A percentile compares a stretch with the other conserved stretches of the same genome.
Conservation (phyloP, 2,888 invertebrate species). For the Cheilosia impressa region DNA sequence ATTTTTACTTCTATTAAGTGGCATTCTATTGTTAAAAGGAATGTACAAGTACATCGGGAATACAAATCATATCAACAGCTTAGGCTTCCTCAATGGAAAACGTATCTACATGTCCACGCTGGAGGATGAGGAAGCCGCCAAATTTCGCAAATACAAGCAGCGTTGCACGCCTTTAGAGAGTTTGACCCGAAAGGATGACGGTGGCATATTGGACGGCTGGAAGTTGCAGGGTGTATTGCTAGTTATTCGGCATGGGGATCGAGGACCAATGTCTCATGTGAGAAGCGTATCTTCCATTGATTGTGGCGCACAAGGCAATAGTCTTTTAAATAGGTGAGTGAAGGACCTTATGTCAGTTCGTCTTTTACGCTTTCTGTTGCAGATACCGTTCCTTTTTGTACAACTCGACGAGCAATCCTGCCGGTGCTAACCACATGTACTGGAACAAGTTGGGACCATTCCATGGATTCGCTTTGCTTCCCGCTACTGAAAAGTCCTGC, state of each 20-base stretch:
- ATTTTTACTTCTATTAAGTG: background rate
- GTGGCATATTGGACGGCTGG: conserved; percentile 83
- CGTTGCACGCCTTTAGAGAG: conserved; percentile 90
- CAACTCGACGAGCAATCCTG: conserved; percentile 80
- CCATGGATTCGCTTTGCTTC: conserved; percentile 92
- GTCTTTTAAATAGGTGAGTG: conserved; percentile 81
- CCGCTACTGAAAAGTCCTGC: conserved; percentile 88
- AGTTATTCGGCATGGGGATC: conserved; percentile 94
- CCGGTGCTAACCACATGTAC: conserved; percentile 85
- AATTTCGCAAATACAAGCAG: conserved; percentile 88
- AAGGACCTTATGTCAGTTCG: too few species aligned
- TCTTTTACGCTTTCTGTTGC: conserved; percentile 2
- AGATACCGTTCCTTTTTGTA: conserved; percentile 82
- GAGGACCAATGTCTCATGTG: conserved; percentile 93
- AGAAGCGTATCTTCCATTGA: conserved; percentile 90
- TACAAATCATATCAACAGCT: conserved; percentile 81
- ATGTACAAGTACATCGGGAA: conserved; percentile 92
- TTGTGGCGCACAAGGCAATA: conserved; percentile 86
- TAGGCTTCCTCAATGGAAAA: conserved; percentile 78
- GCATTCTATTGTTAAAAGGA: conserved; percentile 83
- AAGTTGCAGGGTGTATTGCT: conserved; percentile 86
- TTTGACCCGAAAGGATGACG: conserved; percentile 90
- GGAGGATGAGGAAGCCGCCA: conserved; percentile 85
- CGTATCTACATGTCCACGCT: conserved; percentile 64
- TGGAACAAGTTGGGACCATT: conserved; percentile 93